Conservation (phyloP, 2,888 invertebrate genomes). For the Drosophila diplacantha region DNA sequence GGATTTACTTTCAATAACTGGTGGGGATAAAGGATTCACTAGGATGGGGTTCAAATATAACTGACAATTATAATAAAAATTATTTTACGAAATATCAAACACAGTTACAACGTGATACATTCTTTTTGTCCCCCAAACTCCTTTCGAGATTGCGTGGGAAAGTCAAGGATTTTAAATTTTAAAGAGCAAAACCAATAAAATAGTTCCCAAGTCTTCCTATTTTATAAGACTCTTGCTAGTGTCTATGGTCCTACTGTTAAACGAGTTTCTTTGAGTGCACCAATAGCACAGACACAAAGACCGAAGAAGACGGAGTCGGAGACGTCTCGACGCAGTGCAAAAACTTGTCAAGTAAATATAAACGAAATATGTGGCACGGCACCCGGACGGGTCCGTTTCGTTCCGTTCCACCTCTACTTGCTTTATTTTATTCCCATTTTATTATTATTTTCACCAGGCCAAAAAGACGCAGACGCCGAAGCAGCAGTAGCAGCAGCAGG, state of each 20-base stretch:
- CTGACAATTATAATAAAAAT: too few relatives aligned
- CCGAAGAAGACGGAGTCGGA: slow-evolving; percentile 26
- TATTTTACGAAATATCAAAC: too few relatives aligned
- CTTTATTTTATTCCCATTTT: slow-evolving; percentile 68
- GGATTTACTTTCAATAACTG: background rate
- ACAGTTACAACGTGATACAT: background rate
- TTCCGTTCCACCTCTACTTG: slow-evolving; percentile 47
- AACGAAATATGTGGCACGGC: slow-evolving; percentile 66
- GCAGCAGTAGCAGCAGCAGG: slow-evolving; percentile 12
- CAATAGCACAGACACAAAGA: slow-evolving; percentile 29
- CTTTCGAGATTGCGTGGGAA: too few relatives aligned
- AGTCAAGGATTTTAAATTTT: background rate
- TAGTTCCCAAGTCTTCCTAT: too few relatives aligned
- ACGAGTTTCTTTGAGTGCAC: slow-evolving; percentile 10
- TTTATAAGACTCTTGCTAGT: background rate
- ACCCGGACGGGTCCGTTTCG: slow-evolving; percentile 39
- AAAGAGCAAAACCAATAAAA: background rate
- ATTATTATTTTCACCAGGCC: slow-evolving; percentile 61
- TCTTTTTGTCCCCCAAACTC: too few relatives aligned
- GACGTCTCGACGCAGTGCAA: slow-evolving; percentile 58
- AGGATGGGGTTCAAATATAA: background rate
- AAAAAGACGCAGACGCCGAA: slow-evolving; percentile 38
- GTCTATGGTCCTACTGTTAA: too few relatives aligned
- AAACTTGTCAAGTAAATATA: slow-evolving; percentile 70
- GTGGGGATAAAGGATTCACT: background rate